Evolutionary conservation across 2,888 invertebrate species (phyloP).

Genomic region (Acleris holmiana): DNA sequence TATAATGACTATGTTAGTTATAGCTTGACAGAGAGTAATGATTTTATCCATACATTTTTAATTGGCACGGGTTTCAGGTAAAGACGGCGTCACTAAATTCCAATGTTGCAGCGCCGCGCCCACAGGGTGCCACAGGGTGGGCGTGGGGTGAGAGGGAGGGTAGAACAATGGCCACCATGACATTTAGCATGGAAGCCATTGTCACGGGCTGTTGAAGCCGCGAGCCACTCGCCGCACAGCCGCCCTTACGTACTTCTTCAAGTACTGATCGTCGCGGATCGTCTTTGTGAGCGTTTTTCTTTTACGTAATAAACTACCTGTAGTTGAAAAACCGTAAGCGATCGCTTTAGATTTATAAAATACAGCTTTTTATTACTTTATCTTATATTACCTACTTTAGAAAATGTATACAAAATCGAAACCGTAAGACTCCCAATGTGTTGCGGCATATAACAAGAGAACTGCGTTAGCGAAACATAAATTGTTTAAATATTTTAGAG

Average conservation of each 20-base stretch:
- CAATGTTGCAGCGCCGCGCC: constrained; percentile 63
- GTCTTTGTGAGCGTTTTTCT: constrained; percentile 36
- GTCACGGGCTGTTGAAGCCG: constrained; percentile 78
- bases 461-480: constrained; percentile 66
- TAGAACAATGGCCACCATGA: constrained; percentile 83
- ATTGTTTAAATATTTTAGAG: constrained; percentile 76
- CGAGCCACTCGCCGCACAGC: constrained; percentile 72
- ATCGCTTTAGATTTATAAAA: not conserved
- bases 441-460: constrained; percentile 52
- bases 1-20: not conserved
- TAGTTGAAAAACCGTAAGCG: not conserved
- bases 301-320: not conserved
- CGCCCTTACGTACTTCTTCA: constrained; percentile 66
- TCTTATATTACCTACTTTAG: constrained; percentile 17
- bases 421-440: constrained; percentile 24
- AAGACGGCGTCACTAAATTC: constrained; percentile 73
- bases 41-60: constrained; percentile 65
- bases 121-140: constrained; percentile 45
- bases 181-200: constrained; percentile 83
- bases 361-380: constrained; percentile 15
- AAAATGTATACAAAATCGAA: constrained; percentile 33
- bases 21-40: constrained; percentile 48
- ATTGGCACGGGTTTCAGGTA: constrained; percentile 60
- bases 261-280: constrained; percentile 56
- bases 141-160: constrained; percentile 51